Evolutionary conservation across 2,113 vertebrate species (phyloP).

Genomic region (Leuciscus idus): DNA sequence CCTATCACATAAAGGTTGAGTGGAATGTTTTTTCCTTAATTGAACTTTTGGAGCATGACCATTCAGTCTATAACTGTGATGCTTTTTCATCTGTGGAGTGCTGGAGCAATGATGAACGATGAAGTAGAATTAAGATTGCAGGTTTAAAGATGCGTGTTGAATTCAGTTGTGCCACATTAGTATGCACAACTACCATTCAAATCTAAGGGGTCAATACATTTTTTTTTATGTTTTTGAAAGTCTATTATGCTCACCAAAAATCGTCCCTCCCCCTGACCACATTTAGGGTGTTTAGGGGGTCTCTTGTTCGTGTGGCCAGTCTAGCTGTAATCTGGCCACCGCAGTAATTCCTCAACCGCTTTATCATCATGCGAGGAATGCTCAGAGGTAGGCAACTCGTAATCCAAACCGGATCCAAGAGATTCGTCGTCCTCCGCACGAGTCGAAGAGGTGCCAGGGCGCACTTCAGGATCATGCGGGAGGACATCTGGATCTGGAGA

Average conservation of each 20-base stretch:
- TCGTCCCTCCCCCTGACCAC: no score
- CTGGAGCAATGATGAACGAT: conserved; percentile 15
- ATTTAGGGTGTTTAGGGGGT: no score
- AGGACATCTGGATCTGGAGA: no score
- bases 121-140: not conserved
- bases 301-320: no score
- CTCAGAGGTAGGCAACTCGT: no score
- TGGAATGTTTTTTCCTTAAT: conserved; percentile 56
- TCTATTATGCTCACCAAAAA: not conserved
- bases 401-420: no score
- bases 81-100: conserved; percentile 12
- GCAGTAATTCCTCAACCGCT: no score
- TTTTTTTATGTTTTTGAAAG: not conserved
- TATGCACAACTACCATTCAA: conserved; percentile 6
- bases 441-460: no score
- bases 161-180: not conserved
- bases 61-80: conserved; percentile 27
- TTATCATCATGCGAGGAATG: no score
- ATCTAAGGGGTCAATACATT: not conserved
- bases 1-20: conserved; percentile 51
- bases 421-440: no score
- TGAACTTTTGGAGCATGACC: conserved; percentile 57
- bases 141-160: conserved; percentile 6
- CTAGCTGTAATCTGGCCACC: no score
- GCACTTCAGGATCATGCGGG: no score